Evolutionary conservation across 1,140 invertebrate genomes (phyloP), one percentile per base, ranked within the genome.

Genomic region (Ceratitis capitata): DNA sequence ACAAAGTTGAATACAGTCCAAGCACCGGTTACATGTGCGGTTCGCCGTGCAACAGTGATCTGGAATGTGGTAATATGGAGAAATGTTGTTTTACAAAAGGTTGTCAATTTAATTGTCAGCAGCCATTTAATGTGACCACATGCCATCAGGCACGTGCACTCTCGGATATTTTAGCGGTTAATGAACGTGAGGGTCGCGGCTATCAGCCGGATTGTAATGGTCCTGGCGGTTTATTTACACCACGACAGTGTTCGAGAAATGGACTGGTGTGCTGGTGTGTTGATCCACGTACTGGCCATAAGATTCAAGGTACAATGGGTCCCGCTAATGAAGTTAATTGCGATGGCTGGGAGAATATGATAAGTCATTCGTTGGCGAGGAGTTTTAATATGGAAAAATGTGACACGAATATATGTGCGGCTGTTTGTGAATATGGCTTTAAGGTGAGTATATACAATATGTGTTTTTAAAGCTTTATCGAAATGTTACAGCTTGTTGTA

Each of bases 231-330:
- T 93, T 94, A 32, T 97, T 96, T 88, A 92, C 95, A 35, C 92
- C 94, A 0, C 94, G 92, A 82, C 96, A 97, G 87, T 97, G 97
- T 89, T 97, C 96, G 2, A 93, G 95, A 61, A 97, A 97, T 89
- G 95, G 95, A 23, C 90, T 97, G 1, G 96, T 97, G 86, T 97
- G 97, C 90, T 97, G 97, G 97, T 97, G 97, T 88, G 96, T 97
- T 1, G 95, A 96, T 89, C 92, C 91, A 0, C 88, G 93, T 32
- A 93, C 94, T 12, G 96, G 96, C 1, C 94, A 95, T 88, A 97
- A 97, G 90, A 92, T 96, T 26, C 94, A 94, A 61, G 95, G 96
- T 1, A 95, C 95, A 1, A 97, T 97, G 95, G 96, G 96, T 12
- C 94, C 96, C 0, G 94, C 96, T 0, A 93, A 95, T 10, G 93